Base-by-base conservation (phyloP, 2,888 invertebrate genomes). In the Zele albiditarsus region DNA sequence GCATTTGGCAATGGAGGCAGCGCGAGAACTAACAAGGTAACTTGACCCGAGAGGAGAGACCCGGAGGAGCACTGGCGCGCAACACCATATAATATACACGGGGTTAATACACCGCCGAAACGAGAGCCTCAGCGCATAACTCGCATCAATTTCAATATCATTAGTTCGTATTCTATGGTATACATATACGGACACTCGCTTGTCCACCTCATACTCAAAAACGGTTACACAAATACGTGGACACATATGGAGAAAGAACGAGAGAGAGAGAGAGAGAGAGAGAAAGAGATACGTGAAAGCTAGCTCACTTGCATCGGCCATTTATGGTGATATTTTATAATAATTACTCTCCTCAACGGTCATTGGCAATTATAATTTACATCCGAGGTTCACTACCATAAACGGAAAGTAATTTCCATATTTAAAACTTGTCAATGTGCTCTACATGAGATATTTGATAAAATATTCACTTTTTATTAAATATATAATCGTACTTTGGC, bases 121-220 rank as follows among this genome's bases (percentile, higher is more conserved):
- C 84, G 76, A 78, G 77, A 79, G 82, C 81, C 82, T 58, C 60
- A 80, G 79, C 79, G 81, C 84, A 85, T 86, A 86, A 85, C 85
- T 85, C 83, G 85, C 83, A 85, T 85, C 85, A 84, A 86, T 87
- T 86, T 87, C 85, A 85, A 87, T 86, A 85, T 84, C 86, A 87
- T 87, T 86, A 87, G 84, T 76, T 79, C 80, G 81, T 76, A 80
- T 80, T 80, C 75, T 78, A 57, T 57, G 12, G 38, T 12, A 69
- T 73, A 38, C 65, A 49, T 49, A 38, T 23, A 46, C 46, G 16
- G 62, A 70, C 28, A 38, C 38, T 53, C 20, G 53, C 27, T 58
- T 27, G 53, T 27, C 57, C 5, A 42, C 38, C 23, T n/a, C 58
- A 42, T 46, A 49, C 46, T 74, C 46, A 58, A 68, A 68, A 58